Base-by-base conservation (phyloP, 2,888 invertebrate genomes). In the Encarsia formosa region DNA sequence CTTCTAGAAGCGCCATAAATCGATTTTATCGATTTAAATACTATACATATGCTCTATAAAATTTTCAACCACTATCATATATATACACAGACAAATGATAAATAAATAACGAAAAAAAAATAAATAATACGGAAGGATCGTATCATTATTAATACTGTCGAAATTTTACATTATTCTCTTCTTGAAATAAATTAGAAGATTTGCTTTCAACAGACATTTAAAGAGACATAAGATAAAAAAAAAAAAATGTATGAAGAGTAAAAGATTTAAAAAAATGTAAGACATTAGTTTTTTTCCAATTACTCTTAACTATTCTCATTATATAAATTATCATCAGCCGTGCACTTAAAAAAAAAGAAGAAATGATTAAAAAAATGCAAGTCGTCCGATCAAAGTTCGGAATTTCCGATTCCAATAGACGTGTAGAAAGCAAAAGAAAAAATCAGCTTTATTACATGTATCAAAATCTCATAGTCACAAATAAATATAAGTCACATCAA, bases 401-500 rank as follows among this genome's bases (percentile, higher is more conserved):
- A 9, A 39, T 5, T 32, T 11, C 32, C 9, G 32, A 32, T n/a
- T n/a, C n/a, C 16, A 18, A 35, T 9, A 49, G 39, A 37, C 38
- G 8, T n/a, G 41, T 13, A 34, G 20, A 29, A 43, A 38, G 5
- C 16, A 18, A 55, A 42, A 53, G 41, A 54, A 56, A 50, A 43
- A 56, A 45, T 45, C 41, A 56, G 57, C 44, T 51, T 56, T 48
- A 48, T 20, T 42, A 44, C 46, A 23, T 43, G 43, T 56, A 40
- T 52, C 50, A 39, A 58, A 51, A 57, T 56, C 58, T 59, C 59
- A 58, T 57, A 58, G 54, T 54, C 59, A 59, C 56, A 52, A 56
- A 52, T 60, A 38, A 32, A 46, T 39, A 32, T 26, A 47, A 13
- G 22, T 16, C 15, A 11, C 9, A 37, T 6, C 8, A 48, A 49